phyloP scores from a whole-genome alignment of 2,797 vertebrate genomes.

The Martes flavigula region DNA sequence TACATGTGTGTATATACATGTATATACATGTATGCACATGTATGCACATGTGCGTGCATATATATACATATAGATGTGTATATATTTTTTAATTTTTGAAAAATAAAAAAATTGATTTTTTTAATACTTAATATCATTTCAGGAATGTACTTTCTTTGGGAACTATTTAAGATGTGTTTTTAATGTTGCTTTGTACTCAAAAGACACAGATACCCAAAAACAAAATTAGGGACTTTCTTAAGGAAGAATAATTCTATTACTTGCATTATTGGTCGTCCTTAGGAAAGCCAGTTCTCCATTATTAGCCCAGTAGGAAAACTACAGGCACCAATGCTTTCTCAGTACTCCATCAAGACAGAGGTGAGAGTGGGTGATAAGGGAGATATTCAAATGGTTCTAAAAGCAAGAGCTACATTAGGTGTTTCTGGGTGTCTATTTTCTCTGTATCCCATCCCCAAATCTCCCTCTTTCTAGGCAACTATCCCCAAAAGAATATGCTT shows the following conservation, averaged over 20 bases:
- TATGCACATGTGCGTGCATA: background rate
- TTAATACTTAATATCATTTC: background rate
- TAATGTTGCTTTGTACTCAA: background rate
- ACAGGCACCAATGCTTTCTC: background rate
- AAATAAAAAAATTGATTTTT: constrained; percentile 14
- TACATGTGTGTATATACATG: background rate
- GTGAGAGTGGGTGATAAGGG: background rate
- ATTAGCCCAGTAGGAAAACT: background rate
- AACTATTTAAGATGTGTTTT: background rate
- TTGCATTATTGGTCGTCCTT: background rate
- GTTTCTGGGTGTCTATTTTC: background rate
- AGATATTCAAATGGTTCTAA: background rate
- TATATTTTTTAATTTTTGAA: background rate
- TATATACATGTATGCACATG: background rate
- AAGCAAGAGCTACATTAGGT: background rate
- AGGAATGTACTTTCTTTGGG: background rate
- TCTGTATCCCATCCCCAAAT: background rate
- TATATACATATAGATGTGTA: background rate
- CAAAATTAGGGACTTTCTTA: background rate
- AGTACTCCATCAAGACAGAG: background rate
- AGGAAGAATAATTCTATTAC: background rate
- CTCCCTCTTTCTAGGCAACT: background rate
- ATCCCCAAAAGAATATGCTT: background rate
- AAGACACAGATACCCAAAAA: background rate
- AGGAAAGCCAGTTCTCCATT: background rate